These are phyloP conservation scores for Sminthurinus signatus DNA, from an alignment of 1,140 invertebrate genomes.

Conservation along the genomic window DNA sequence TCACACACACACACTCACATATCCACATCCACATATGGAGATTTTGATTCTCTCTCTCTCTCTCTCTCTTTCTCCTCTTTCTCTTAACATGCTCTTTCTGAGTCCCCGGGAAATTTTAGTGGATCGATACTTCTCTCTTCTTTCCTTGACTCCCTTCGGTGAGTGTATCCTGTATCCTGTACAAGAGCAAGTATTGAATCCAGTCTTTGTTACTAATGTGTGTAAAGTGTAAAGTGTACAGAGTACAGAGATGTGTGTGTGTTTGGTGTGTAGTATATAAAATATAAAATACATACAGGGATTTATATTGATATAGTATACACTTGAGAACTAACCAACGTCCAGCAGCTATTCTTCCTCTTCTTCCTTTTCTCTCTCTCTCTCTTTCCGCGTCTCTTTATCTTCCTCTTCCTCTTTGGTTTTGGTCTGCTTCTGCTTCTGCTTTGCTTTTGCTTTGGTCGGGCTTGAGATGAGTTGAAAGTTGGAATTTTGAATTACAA, in stretches of 20 bases:
- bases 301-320: neutral
- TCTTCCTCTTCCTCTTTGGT: neutral
- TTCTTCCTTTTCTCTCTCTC: neutral
- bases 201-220: neutral
- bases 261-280: neutral
- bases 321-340: constrained; percentile 7
- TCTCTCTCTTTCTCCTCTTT: neutral
- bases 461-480: neutral
- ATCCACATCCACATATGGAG: neutral
- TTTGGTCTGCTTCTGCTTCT: neutral
- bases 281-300: neutral
- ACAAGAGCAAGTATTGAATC: neutral
- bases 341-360: neutral
- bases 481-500: too few relatives aligned
- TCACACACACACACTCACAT: constrained; percentile 1
- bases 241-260: neutral
- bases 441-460: neutral
- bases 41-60: neutral
- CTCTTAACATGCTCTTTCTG: neutral
- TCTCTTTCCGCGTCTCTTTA: neutral
- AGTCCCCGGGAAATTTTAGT: constrained; percentile 5
- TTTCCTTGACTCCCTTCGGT: neutral
- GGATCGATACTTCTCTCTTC: constrained; percentile 12
- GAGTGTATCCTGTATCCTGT: too few relatives aligned
- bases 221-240: neutral